Base-by-base conservation (phyloP, 2,113 vertebrate species). In the Phoenicopterus ruber region DNA sequence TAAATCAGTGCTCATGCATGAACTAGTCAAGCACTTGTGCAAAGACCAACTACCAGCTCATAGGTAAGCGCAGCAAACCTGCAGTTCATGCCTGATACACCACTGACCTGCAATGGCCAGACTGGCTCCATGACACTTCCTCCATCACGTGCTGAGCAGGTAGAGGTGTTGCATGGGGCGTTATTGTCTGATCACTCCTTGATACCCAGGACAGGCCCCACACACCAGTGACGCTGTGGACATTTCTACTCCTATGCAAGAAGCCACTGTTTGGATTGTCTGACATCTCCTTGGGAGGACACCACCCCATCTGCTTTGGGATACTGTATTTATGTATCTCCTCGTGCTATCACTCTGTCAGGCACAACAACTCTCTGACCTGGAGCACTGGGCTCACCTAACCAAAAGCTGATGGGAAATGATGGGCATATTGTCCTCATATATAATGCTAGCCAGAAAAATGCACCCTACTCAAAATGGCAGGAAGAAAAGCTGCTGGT, bases 371-470 rank as follows among this genome's bases (percentile, higher is more conserved):
- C 34, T 73, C 21, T 84, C 59, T 38, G 1, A 38, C 22, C 31
- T 50, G 62, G 17, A 87, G 59, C 34, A 44, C 38, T 49, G 69
- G 26, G 47, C 31, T 91, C 36, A 73, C 63, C 36, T 71, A 46
- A 20, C 42, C 40, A 40, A 66, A 61, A 70, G 17, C 16, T 32
- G n/a, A 29, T 10, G 40, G 34, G 42, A 78, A 74, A 50, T 19
- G 28, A 32, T 0, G 0, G 54, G 21, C 14, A 4, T 32, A 9
- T 49, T 65, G 17, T 65, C 40, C 34, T 78, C 0, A 0, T n/a
- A 6, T 28, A 4, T 18, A 58, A 25, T 13, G 17, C 44, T 9
- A 49, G 42, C 16, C 46, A 71, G 59, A 58, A 90, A 61, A 87
- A 69, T 6, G 20, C 7, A 36, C 31, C 25, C 34, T 57, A 2